Evolutionary conservation across 2,888 invertebrate genomes (phyloP).

Genomic region (Lasioglossum villosulum): DNA sequence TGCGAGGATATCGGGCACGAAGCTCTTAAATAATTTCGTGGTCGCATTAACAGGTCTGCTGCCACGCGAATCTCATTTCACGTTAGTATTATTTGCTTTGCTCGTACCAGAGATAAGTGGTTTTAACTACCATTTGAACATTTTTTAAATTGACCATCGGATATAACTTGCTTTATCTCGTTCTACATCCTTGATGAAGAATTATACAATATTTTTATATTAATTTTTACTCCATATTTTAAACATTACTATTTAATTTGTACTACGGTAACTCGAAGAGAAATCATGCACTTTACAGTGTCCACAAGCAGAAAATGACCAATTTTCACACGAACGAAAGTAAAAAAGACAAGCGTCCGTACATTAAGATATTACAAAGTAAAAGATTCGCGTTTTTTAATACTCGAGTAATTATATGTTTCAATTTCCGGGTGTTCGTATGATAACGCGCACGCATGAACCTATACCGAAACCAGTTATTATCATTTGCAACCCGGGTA

Average conservation of each 20-base stretch:
- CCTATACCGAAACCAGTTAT: background rate
- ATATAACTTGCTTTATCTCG: background rate
- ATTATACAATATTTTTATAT: background rate
- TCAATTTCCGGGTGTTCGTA: background rate
- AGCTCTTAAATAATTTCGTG: slow-evolving; percentile 53
- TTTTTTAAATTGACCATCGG: background rate
- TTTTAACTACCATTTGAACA: background rate
- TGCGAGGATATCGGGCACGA: slow-evolving; percentile 33
- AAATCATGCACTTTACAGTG: background rate
- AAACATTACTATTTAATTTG: background rate
- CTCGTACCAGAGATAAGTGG: background rate
- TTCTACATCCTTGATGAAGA: background rate
- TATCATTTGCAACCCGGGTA: background rate
- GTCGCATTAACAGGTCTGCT: slow-evolving; percentile 10
- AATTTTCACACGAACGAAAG: background rate
- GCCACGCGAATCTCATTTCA: background rate
- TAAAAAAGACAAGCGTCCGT: background rate
- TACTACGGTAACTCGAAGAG: background rate
- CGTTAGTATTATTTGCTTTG: background rate
- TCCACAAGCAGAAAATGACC: background rate
- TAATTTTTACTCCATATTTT: background rate
- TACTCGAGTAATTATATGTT: background rate
- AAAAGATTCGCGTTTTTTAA: background rate
- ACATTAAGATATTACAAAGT: background rate
- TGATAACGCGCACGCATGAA: background rate